These are phyloP conservation scores for Cardinalis cardinalis DNA, from an alignment of 2,113 vertebrate genomes.

Conservation along the genomic window DNA sequence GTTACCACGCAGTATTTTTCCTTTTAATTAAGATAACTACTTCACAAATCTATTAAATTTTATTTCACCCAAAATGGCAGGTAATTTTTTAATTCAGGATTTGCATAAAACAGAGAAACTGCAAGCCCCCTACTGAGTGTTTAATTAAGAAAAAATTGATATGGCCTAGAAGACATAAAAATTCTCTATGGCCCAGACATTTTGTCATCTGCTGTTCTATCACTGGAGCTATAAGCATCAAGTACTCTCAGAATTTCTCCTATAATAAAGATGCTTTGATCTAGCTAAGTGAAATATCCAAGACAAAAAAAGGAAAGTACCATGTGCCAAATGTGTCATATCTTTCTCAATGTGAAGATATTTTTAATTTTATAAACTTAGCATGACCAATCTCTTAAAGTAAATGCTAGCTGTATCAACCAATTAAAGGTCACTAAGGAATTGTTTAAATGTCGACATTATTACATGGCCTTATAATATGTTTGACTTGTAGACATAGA, in stretches of 20 bases:
- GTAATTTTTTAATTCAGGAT: not conserved
- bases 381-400: not conserved
- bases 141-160: not conserved
- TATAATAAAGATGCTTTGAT: not conserved
- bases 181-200: not conserved
- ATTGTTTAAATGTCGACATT: not conserved
- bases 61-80: not conserved
- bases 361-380: not conserved
- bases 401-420: fast-evolving
- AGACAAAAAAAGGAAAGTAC: not conserved
- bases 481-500: not conserved
- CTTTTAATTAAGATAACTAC: not conserved
- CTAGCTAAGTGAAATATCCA: not conserved
- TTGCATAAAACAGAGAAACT: not conserved
- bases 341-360: not conserved
- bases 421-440: not conserved
- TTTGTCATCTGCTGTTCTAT: not conserved
- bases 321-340: fast-evolving
- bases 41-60: not conserved
- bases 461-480: not conserved
- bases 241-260: not conserved
- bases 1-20: not conserved
- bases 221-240: not conserved
- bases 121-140: not conserved
- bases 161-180: not conserved